Conservation (phyloP, 1,140 invertebrate genomes). For the Forficula auricularia region DNA sequence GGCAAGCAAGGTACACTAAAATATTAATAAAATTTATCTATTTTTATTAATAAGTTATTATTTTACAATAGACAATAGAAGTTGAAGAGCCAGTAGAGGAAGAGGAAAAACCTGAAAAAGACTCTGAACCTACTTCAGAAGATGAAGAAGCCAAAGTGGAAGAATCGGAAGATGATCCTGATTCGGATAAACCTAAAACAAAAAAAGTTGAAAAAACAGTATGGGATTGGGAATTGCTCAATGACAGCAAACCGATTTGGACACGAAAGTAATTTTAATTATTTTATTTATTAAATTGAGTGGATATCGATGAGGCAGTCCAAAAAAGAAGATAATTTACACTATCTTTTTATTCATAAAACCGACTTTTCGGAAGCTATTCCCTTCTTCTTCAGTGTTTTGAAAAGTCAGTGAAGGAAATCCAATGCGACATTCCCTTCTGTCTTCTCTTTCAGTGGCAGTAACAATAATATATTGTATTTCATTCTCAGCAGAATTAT, state of each 20-base stretch:
- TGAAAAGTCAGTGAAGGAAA: no score
- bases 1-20: constrained; percentile 53
- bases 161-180: constrained; percentile 52
- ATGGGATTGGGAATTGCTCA: constrained; percentile 96
- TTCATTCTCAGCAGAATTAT: no score
- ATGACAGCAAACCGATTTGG: constrained; percentile 96
- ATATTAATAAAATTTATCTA: background rate
- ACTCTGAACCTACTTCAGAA: constrained; percentile 1
- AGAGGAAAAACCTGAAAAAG: constrained; percentile 26
- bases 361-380: background rate
- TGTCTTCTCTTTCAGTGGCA: no score
- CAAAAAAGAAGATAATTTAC: no score
- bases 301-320: no score
- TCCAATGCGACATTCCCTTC: no score
- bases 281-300: constrained; percentile 1
- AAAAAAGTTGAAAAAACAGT: constrained; percentile 90
- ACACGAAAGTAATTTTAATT: constrained; percentile 52
- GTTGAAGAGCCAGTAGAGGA: constrained; percentile 12
- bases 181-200: constrained; percentile 60
- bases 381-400: background rate
- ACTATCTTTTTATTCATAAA: no score
- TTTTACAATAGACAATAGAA: constrained; percentile 18
- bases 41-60: constrained; percentile 1
- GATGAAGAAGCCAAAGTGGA: constrained; percentile 34
- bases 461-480: no score